Base-by-base conservation (phyloP, 2,113 vertebrate species). In the western clawed frog (Xenopus tropicalis) region DNA sequence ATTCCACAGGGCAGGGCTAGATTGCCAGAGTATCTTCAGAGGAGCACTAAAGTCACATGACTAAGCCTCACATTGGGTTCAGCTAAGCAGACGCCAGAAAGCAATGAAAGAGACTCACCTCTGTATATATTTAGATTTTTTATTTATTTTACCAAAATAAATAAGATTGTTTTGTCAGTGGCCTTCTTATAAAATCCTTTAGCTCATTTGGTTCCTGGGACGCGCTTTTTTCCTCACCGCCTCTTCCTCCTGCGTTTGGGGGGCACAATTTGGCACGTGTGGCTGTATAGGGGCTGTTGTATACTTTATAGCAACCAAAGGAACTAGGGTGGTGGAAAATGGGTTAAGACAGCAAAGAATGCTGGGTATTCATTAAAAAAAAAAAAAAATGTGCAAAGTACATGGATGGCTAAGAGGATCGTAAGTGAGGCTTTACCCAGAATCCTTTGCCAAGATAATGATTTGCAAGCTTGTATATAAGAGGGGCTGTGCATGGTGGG, bases 71-170 rank as follows among this genome's bases (percentile, higher is more conserved):
- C 46, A 14, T 2, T 46, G 14, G 16, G 13, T 17, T 17, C n/a
- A 3, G 4, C 9, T 54, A 54, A 17, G n/a, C 16, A n/a, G 16
- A 1, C 17, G 14, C 3, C 19, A 1, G 19, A 5, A 2, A 3
- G 19, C 8, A n/a, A 54, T 17, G 4, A 8, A 17, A 54, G 4
- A 20, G 19, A 54, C 4, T 61, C 65, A 74, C 13, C 51, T 46
- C 22, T 65, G n/a, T 51, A 62, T 44, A 68, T 62, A n/a, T 62
- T 44, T 58, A 72, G 20, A 57, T 62, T 68, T 67, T 69, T 75
- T 57, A n/a, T 68, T 74, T 75, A 76, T 76, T 75, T 74, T 76
- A 76, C 69, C 73, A 76, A 76, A 76, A 76, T 76, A 76, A 76
- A 76, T 74, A 74, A 68, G 66, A 69, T 69, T 63, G 66, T 66